Evolutionary conservation across 2,888 invertebrate species (phyloP).

Genomic region (Polydrusus pterygomalis): DNA sequence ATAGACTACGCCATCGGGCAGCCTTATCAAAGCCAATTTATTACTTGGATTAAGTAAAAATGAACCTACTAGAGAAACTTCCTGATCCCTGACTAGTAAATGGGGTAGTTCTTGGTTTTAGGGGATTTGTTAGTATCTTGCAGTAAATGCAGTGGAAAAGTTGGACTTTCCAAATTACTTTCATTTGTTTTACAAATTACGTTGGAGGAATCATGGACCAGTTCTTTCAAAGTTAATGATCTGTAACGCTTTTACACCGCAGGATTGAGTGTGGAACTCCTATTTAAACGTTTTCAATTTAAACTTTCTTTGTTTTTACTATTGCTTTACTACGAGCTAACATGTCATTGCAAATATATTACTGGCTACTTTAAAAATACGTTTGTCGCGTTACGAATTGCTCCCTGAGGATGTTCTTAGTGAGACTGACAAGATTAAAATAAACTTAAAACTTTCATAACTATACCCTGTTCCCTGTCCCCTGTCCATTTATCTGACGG

Average conservation of each 20-base stretch:
- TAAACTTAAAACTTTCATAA: too few relatives aligned
- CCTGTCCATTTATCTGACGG: too few relatives aligned
- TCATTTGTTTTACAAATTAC: constrained; percentile 41
- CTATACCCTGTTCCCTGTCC: too few relatives aligned
- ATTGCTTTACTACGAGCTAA: too few relatives aligned
- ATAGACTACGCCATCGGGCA: constrained; percentile 45
- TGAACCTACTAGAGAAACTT: constrained; percentile 51
- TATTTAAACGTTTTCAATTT: not conserved
- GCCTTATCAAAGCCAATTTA: constrained; percentile 56
- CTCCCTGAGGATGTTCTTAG: too few relatives aligned
- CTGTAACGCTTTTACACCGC: constrained; percentile 24
- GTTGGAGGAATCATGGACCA: not conserved
- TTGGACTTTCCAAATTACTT: constrained; percentile 30
- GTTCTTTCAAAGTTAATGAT: constrained; percentile 29
- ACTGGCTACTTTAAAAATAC: too few relatives aligned
- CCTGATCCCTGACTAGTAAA: constrained; percentile 52
- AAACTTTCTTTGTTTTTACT: not conserved
- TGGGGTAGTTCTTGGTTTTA: constrained; percentile 49
- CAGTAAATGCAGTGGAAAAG: constrained; percentile 49
- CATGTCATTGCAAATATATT: too few relatives aligned
- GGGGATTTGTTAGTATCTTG: constrained; percentile 49
- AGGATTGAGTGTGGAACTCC: not conserved
- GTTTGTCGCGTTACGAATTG: too few relatives aligned
- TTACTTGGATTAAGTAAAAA: constrained; percentile 56
- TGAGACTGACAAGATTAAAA: too few relatives aligned